A percentile compares a stretch with the other conserved stretches of the same genome.
These are phyloP conservation scores for Epinephelus coioides DNA, from an alignment of 2,797 vertebrate genomes.

Conservation along the genomic window DNA sequence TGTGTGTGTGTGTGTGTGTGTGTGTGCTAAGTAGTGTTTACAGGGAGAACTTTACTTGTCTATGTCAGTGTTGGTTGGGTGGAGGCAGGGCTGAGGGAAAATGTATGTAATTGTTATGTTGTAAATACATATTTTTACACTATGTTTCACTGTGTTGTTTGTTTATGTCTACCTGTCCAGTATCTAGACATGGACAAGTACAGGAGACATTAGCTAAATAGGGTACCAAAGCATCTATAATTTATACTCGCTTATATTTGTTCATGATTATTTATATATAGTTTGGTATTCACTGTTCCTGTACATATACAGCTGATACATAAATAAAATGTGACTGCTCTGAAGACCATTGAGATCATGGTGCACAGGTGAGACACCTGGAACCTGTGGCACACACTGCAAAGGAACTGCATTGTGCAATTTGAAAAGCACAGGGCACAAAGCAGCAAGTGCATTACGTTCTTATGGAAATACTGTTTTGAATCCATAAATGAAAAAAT, in stretches of 20 bases:
- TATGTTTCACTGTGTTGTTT: slow-evolving; percentile 10
- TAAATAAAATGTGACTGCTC: not conserved
- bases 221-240: not conserved
- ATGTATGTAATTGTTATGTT: not conserved
- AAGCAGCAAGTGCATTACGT: no score
- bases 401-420: no score
- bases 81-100: not conserved
- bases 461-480: not conserved
- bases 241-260: not conserved
- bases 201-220: not conserved
- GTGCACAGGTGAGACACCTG: no score
- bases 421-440: no score
- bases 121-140: slow-evolving; percentile 2
- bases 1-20: slow-evolving; percentile 19
- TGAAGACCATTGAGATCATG: not conserved
- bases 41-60: slow-evolving; percentile 29
- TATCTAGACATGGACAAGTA: not conserved
- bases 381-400: no score
- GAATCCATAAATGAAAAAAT: no score
- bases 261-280: slow-evolving; percentile 17
- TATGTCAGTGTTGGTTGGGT: not conserved
- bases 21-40: slow-evolving; percentile 27
- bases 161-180: not conserved
- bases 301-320: slow-evolving; percentile 8
- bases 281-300: slow-evolving; percentile 10